Conservation (phyloP, 2,888 invertebrate genomes). For the Gandaritis pyraliata region DNA sequence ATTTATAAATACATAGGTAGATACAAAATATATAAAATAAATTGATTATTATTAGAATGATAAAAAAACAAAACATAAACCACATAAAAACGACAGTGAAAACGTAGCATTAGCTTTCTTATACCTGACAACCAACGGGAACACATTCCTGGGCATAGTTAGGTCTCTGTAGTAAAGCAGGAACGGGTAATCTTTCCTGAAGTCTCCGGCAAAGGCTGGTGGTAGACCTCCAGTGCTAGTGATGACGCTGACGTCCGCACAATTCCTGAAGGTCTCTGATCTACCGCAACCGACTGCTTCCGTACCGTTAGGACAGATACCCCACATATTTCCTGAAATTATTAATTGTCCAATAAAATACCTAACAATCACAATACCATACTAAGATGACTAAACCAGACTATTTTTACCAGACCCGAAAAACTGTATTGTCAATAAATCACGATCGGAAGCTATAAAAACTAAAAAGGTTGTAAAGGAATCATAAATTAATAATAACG, state of each 20-base stretch:
- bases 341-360: not conserved
- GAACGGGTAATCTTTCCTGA: conserved; percentile 87
- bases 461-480: conserved; percentile 11
- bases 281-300: conserved; percentile 95
- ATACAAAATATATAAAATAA: conserved; percentile 11
- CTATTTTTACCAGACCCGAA: no score
- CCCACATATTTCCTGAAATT: conserved; percentile 93
- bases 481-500: conserved; percentile 32
- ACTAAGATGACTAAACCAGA: no score
- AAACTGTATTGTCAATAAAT: no score
- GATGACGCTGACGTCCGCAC: conserved; percentile 93
- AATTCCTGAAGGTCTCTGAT: conserved; percentile 95
- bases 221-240: conserved; percentile 91
- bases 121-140: conserved; percentile 90
- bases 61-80: conserved; percentile 8
- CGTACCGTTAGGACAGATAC: conserved; percentile 92
- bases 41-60: not conserved
- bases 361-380: no score
- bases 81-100: conserved; percentile 29
- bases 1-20: conserved; percentile 5
- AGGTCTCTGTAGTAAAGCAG: conserved; percentile 90
- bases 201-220: conserved; percentile 87
- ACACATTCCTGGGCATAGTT: conserved; percentile 86
- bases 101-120: conserved; percentile 17
- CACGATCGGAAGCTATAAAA: conserved; percentile 10